Evolutionary conservation across 2,797 vertebrate species (phyloP), one percentile per base, ranked within the genome.

Genomic region (Chelon auratus): DNA sequence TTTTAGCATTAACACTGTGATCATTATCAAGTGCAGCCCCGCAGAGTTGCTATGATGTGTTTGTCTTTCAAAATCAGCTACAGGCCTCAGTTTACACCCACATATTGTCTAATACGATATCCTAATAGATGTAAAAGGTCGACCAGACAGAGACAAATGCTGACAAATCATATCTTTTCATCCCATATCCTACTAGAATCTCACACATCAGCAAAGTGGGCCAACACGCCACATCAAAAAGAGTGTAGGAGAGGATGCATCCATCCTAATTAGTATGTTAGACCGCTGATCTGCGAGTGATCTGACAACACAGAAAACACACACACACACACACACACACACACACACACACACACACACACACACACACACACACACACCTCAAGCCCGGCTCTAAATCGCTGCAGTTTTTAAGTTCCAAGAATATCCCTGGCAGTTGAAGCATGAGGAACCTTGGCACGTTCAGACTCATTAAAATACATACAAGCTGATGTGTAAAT

Each of bases 221-320:
- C 64, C 78, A 84, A 81, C 75, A 65, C 56, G 68, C 64, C 43
- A 58, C 72, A 88, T 91, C 88, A 91, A 90, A 92, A 82, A 53
- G 48, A 61, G 60, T 43, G 75, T 72, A 57, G 84, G 81, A 79
- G 83, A 68, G 76, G 79, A 85, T 3, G 22, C 22, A 47, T 90
- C 80, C 50, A 47, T 81, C 79, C 80, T 83, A 80, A 92, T 92
- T 90, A 87, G 75, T 42, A 68, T 87, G 82, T 86, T 69, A 51
- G 76, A 57, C 65, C 3, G 30, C 43, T 83, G 81, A 83, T 85
- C 59, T 73, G 72, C 59, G 75, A 81, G 67, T 68, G 79, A 85
- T 82, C 75, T 62, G 47, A 69, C 70, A 78, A 75, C 70, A 69
- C 63, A 71, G 26, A 69, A 68, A 72, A 47, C 20, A 51, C 37